Base-by-base conservation (phyloP, 2,888 invertebrate species). In the Chalcis sispes region DNA sequence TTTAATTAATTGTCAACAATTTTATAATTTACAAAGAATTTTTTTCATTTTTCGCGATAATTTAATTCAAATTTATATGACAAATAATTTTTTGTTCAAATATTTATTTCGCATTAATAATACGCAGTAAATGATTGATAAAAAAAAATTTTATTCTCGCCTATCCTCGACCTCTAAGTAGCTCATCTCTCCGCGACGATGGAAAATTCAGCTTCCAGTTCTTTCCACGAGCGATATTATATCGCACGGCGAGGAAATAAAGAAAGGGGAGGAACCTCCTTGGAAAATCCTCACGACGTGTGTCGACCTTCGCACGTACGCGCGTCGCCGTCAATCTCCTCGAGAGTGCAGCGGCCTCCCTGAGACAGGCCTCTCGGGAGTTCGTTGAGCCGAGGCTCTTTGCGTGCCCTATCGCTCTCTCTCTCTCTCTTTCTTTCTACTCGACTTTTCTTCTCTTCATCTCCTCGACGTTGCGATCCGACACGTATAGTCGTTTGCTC, bases 221-320 rank as follows among this genome's bases (percentile, higher is more conserved):
- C 40, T 23, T 32, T 42, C 42, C 1, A 7, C 61, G 27, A 42
- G 7, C 13, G 46, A 20, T 50, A 50, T 50, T 50, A 50, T 18
- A 15, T 42, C 42, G 42, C 15, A 2, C 42, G 8, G 42, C 15
- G 15, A 15, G 50, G 20, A 7, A 36, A 10, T 4, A 36, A 36
- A 36, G 23, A 48, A 46, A 69, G 25, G 59, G 48, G 59, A 59
- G 42, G 46, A 46, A 46, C 27, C 42, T 46, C 46, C n/a, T n/a
- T n/a, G n/a, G n/a, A n/a, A n/a, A n/a, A n/a, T n/a, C n/a, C n/a
- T 46, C 18, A 15, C 25, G 40, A 2, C 48, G 58, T 2, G 20
- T n/a, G 58, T 15, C 71, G 71, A 62, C 62, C 71, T 71, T 72
- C 72, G 64, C 72, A 72, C 72, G 72, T 65, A 65, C 64, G 15